These are phyloP conservation scores for Neotoxoptera formosana DNA, from an alignment of 1,140 invertebrate genomes.

Conservation along the genomic window DNA sequence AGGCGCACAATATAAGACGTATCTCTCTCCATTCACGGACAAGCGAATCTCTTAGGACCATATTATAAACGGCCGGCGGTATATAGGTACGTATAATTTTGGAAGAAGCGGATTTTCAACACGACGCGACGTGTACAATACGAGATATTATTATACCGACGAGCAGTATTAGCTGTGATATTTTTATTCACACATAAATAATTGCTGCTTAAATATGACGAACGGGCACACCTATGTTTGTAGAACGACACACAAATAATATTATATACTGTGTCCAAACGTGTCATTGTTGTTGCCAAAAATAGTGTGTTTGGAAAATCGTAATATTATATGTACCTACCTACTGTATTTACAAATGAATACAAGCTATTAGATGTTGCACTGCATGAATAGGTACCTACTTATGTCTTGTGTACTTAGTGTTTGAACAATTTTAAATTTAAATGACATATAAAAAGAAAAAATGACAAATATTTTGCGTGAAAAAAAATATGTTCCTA, in stretches of 20 bases:
- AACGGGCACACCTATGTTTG: conserved; percentile 25
- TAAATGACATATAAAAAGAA: neutral
- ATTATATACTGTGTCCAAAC: neutral
- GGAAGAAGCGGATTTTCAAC: neutral
- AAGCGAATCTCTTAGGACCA: no score
- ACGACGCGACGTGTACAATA: neutral
- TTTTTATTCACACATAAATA: conserved; percentile 32
- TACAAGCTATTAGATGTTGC: neutral
- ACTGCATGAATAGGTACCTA: neutral
- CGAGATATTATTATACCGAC: neutral
- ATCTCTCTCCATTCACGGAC: neutral
- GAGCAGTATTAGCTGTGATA: neutral
- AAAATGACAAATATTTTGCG: neutral
- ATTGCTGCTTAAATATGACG: conserved; percentile 1
- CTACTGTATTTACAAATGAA: conserved; percentile 29
- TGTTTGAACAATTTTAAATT: conserved; percentile 14
- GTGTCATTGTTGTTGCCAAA: conserved; percentile 18
- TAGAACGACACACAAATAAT: neutral
- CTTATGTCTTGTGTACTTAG: neutral
- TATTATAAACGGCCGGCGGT: neutral
- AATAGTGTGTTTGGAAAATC: neutral
- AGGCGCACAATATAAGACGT: no score
- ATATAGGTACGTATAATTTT: neutral
- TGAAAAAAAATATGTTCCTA: neutral
- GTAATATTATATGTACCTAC: neutral